Conservation (phyloP, 2,113 vertebrate genomes). For the Chunga burmeisteri region DNA sequence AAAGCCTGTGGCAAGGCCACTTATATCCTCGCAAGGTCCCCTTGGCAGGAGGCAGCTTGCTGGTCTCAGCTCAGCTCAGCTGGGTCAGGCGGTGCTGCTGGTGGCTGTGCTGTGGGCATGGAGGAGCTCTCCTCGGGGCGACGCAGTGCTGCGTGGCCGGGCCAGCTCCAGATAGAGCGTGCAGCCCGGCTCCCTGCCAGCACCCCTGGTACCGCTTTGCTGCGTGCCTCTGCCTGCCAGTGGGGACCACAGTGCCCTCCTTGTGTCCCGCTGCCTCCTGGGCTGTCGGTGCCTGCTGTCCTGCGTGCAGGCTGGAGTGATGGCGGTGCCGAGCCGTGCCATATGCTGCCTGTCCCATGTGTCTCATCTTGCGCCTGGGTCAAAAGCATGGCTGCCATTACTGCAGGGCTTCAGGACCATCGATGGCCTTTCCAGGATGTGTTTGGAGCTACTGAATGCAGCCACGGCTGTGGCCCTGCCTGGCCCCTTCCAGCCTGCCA, state of each 20-base stretch:
- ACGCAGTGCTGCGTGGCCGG: accelerated
- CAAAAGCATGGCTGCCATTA: not conserved
- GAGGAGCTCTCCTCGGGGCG: not conserved
- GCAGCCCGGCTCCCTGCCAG: not conserved
- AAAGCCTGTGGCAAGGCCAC: not conserved
- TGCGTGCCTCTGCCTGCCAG: not conserved
- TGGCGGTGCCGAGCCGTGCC: accelerated
- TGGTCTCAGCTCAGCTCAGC: not conserved
- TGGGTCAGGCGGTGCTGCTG: not conserved
- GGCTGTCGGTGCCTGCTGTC: accelerated
- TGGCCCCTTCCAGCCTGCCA: not conserved
- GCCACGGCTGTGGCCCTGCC: not conserved
- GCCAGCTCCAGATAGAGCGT: accelerated
- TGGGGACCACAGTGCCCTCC: no score
- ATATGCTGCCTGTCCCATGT: accelerated
- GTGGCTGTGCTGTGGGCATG: not conserved
- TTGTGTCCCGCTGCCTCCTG: not conserved
- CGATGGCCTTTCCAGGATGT: not conserved
- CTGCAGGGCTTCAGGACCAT: not conserved
- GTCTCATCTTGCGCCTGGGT: accelerated
- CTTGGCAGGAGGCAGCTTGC: not conserved
- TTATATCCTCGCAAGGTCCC: accelerated
- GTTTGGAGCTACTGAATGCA: not conserved
- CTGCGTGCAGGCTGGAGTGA: accelerated
- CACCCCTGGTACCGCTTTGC: accelerated